These are phyloP conservation scores for Phalacrocorax brasilianus DNA, from an alignment of 2,113 vertebrate genomes.

Conservation along the genomic window DNA sequence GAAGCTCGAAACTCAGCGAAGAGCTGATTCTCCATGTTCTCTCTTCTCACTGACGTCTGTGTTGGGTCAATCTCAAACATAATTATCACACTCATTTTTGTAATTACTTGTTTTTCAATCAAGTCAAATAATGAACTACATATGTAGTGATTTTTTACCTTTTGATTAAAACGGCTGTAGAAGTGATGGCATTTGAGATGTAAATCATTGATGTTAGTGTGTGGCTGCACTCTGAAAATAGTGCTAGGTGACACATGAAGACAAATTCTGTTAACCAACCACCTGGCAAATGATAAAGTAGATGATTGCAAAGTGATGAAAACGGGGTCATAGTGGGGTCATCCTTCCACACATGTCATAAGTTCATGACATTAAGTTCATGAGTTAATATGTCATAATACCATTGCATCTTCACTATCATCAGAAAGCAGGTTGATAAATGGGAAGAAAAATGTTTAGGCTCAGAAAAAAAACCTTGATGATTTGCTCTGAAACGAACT, in stretches of 20 bases:
- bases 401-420: background rate
- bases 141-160: conserved; percentile 2
- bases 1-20: background rate
- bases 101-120: conserved; percentile 24
- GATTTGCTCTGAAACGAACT: background rate
- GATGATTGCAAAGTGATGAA: conserved; percentile 5
- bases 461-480: background rate
- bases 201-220: background rate
- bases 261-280: conserved; percentile 6
- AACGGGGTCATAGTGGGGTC: background rate
- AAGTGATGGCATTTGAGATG: background rate
- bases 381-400: background rate
- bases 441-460: background rate
- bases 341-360: background rate
- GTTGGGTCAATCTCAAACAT: conserved; percentile 2
- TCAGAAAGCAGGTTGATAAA: background rate
- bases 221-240: background rate
- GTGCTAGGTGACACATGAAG: background rate
- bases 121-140: background rate
- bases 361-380: background rate
- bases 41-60: background rate
- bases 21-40: background rate
- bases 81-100: background rate
- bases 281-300: background rate
- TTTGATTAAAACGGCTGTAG: conserved; percentile 17